Base-by-base conservation (phyloP, 2,113 vertebrate species). In the Hyla sarda region DNA sequence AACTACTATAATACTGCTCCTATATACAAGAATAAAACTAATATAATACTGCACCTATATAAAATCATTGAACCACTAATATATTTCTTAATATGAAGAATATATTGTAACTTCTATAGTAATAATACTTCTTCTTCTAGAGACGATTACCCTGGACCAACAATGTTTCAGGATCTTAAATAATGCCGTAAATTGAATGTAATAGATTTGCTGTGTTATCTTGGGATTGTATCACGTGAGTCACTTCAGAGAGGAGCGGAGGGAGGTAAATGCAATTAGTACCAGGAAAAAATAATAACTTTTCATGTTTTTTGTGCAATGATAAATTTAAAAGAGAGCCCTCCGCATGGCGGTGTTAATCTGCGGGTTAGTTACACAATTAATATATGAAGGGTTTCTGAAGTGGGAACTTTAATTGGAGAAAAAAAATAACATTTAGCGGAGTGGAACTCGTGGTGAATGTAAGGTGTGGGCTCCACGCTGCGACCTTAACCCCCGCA, bases 331-430 rank as follows among this genome's bases (percentile, higher is more conserved):
- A 58, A 65, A 72, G 50, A 47, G 60, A 71, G 62, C 76, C 25
- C 62, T 60, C 76, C 30, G 32, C 76, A 23, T 60, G 76, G 30
- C 30, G 23, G 84, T 50, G 25, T 74, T 86, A 86, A 86, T 86
- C 77, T 80, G 84, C 65, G 48, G 84, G 84, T 86, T 86, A 86
- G 81, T 86, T 80, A 81, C 84, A 73, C 84, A 86, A 86, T 86
- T 86, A 86, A 86, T 86, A 81, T 81, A 77, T 86, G 84, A 86
- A 86, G 84, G 67, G 84, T 81, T 86, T 81, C 8, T 56, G 50
- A 86, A 60, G 84, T 81, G 52, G 65, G 84, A 86, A 16, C 23
- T 73, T 81, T 86, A 86, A 86, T 81, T 86, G 77, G 77, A 86
- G 65, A 41, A 41, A 72, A 81, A 60, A 72, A 81, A 60, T 73